These are phyloP conservation scores for Folsomia candida DNA, from an alignment of 2,888 invertebrate genomes.

Conservation along the genomic window DNA sequence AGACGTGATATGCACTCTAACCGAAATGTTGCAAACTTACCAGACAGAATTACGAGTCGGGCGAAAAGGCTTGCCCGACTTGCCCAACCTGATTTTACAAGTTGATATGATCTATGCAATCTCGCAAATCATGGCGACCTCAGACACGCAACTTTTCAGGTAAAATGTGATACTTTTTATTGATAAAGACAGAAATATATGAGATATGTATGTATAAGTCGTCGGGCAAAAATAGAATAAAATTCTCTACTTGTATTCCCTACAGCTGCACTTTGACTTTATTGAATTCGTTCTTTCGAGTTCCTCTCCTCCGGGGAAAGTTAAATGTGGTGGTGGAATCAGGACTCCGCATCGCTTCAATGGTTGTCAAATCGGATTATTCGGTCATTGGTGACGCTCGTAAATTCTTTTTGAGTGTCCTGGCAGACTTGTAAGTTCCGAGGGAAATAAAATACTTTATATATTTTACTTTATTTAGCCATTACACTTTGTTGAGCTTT, in stretches of 20 bases:
- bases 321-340: background rate
- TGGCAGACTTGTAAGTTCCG: background rate
- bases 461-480: too few relatives aligned
- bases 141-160: constrained; percentile 28
- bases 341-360: background rate
- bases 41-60: too few relatives aligned
- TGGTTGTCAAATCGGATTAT: background rate
- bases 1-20: too few relatives aligned
- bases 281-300: background rate
- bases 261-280: too few relatives aligned
- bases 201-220: too few relatives aligned
- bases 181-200: too few relatives aligned
- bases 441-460: too few relatives aligned
- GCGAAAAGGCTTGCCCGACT: too few relatives aligned
- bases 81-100: constrained; percentile 24
- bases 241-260: too few relatives aligned
- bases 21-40: too few relatives aligned
- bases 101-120: constrained; percentile 36
- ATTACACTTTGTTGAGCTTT: too few relatives aligned
- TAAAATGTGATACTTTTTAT: background rate
- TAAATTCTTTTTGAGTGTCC: background rate
- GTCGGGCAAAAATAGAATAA: too few relatives aligned
- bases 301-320: background rate
- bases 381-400: background rate
- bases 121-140: constrained; percentile 28